These are phyloP conservation scores for Ictalurus punctatus DNA, from an alignment of 2,113 vertebrate genomes.

Conservation along the genomic window DNA sequence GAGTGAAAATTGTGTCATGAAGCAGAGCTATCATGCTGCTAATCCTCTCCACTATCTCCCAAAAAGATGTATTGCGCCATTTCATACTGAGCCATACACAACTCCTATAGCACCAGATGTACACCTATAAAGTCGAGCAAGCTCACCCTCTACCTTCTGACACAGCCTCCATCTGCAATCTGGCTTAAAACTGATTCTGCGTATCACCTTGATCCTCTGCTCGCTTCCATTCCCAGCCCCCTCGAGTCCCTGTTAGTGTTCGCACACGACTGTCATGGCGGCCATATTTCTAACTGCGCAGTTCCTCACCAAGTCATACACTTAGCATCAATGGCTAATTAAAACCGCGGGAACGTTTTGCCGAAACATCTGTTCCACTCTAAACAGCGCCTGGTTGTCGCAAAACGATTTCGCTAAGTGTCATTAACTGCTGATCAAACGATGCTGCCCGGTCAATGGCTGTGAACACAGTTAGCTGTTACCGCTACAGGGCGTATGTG, in stretches of 20 bases:
- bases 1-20: neutral
- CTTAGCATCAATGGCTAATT: conserved; percentile 72
- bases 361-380: conserved; percentile 71
- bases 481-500: neutral
- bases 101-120: conserved; percentile 39
- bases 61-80: neutral
- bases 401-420: conserved; percentile 66
- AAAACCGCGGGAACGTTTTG: conserved; percentile 67
- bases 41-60: neutral
- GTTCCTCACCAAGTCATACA: conserved; percentile 60
- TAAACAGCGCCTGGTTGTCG: conserved; percentile 67
- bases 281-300: conserved; percentile 59
- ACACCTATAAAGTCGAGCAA: neutral
- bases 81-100: conserved; percentile 13
- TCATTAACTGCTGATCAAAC: conserved; percentile 71
- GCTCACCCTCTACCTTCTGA: conserved; percentile 4
- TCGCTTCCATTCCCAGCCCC: neutral
- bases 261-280: conserved; percentile 19
- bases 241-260: conserved; percentile 26
- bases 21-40: neutral
- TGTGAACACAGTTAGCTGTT: conserved; percentile 30
- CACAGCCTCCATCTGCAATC: neutral
- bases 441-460: conserved; percentile 60
- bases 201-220: neutral
- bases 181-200: neutral